A percentile compares a stretch with the other conserved stretches of the same genome.
These are phyloP conservation scores for Mesembrinibis cayennensis DNA, from an alignment of 2,113 vertebrate species.

Conservation along the genomic window DNA sequence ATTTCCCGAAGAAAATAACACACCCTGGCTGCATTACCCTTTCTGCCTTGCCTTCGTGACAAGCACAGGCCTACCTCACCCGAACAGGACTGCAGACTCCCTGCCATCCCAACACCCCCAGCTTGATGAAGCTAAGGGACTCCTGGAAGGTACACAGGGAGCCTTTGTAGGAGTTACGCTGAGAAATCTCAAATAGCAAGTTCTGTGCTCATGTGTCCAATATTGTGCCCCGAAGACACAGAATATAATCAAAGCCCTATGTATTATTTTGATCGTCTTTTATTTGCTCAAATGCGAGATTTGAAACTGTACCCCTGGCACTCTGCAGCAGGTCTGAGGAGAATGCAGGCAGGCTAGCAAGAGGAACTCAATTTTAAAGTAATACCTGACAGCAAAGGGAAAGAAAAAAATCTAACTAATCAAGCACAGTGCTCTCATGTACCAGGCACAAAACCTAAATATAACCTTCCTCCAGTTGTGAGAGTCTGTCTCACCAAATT, in stretches of 20 bases:
- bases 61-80: neutral
- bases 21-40: neutral
- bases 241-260: neutral
- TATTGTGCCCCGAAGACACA: neutral
- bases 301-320: neutral
- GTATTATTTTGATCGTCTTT: neutral
- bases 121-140: neutral
- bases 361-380: neutral
- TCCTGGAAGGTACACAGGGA: neutral
- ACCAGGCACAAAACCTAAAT: slow-evolving; percentile 47
- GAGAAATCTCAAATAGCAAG: neutral
- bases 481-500: slow-evolving; percentile 50
- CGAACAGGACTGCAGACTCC: neutral
- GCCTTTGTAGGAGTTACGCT: neutral
- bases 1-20: neutral
- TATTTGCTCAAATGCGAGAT: neutral
- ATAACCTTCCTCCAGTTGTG: neutral
- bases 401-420: neutral
- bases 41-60: neutral
- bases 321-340: neutral
- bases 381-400: neutral
- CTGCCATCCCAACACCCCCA: neutral
- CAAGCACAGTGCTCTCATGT: neutral
- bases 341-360: neutral
- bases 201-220: neutral